These are phyloP conservation scores for Whitmania pigra DNA, from an alignment of 1,140 invertebrate species.

Conservation along the genomic window DNA sequence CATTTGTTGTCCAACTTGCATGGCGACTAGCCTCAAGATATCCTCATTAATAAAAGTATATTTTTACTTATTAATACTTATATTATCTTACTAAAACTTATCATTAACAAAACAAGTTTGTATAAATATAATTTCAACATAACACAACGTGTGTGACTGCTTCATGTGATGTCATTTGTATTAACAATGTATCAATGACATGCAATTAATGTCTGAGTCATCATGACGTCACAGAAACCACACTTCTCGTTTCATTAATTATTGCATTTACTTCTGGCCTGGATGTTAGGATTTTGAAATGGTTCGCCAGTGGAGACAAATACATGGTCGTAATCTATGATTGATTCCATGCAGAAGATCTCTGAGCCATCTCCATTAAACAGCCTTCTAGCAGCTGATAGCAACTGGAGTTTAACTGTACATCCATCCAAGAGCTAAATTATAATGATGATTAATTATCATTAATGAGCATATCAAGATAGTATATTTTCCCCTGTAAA, in stretches of 20 bases:
- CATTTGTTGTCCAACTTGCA: conserved; percentile 38
- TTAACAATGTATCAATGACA: too few species aligned
- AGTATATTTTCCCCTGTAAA: too few species aligned
- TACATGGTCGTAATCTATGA: conserved; percentile 34
- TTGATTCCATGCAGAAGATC: conserved; percentile 33
- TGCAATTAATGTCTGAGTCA: too few species aligned
- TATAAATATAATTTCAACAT: too few species aligned
- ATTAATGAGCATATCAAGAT: too few species aligned
- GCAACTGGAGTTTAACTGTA: conserved; percentile 37
- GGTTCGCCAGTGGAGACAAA: conserved; percentile 41
- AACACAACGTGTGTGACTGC: too few species aligned
- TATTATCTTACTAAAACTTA: too few species aligned
- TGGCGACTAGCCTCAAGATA: conserved; percentile 27
- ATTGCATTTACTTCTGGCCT: conserved; percentile 32
- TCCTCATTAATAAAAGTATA: conserved; percentile 28
- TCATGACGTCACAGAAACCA: background rate
- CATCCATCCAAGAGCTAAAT: conserved; percentile 38
- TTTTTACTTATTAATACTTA: background rate
- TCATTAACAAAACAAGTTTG: too few species aligned
- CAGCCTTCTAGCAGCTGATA: conserved; percentile 39
- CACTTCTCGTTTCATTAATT: background rate
- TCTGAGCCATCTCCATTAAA: conserved; percentile 40
- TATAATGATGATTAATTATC: background rate
- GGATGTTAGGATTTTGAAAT: conserved; percentile 37
- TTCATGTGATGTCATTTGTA: too few species aligned